Evolutionary conservation across 2,113 vertebrate species (phyloP), one percentile per base, ranked within the genome.

Genomic region (Alosa alosa): DNA sequence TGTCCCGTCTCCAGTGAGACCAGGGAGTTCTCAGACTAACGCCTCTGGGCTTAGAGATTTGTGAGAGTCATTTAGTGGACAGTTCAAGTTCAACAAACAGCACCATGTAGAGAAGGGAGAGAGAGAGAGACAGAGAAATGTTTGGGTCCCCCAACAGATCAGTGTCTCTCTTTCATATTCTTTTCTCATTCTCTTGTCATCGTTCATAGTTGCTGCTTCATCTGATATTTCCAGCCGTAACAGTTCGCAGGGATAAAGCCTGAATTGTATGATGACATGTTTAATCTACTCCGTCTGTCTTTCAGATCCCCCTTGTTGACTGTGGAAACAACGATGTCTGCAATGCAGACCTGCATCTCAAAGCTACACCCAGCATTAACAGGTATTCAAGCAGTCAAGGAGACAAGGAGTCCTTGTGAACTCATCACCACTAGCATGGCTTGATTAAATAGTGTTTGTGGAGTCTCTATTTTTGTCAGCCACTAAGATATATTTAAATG

Each of bases 281-380:
- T 10, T 72, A 72, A 72, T 72, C 64, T 10, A 15, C n/a, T 72
- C 64, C 31, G 64, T 25, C 64, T 72, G 64, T 72, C 25, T 6
- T 94, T 92, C 81, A 99, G 98, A 97, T 99, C 91, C 95, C 96
- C 18, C 96, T 99, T 52, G 97, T 98, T 89, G 97, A 99, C 86
- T 99, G 98, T 92, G 97, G 97, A 89, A 95, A 90, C 50, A 92
- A 97, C 84, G 93, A 96, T 75, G 97, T 90, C 92, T 99, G 98
- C 90, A 94, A 97, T 82, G 94, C 97, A 11, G 96, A 99, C 87
- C 95, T 99, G 57, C 93, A 94, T 44, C 94, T 99, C 86, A 89
- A 68, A 86, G 96, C 96, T 6, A 86, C 91, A 83, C 86, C 95
- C 6, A 96, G 93, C 85, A 91, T 96, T 55, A 92, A 88, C 87